Conservation (phyloP, 2,797 vertebrate genomes). For the Rhinatrema bivittatum region DNA sequence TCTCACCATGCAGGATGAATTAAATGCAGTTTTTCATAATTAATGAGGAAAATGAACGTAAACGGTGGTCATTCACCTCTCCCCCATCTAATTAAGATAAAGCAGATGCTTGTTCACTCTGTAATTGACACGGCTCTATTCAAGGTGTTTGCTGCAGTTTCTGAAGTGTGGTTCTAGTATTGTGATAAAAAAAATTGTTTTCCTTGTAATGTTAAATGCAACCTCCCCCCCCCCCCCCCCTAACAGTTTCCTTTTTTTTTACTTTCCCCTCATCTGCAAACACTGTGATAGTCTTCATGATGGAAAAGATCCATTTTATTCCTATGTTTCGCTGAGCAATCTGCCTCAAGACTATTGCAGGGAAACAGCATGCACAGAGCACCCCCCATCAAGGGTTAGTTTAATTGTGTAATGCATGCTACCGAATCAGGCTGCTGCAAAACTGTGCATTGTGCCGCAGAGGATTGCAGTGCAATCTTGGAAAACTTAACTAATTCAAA, state of each 20-base stretch:
- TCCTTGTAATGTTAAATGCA: slow-evolving; percentile 57
- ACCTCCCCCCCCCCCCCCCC: no score
- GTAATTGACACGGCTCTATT: slow-evolving; percentile 63
- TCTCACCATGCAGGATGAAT: slow-evolving; percentile 88
- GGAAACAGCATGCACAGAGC: slow-evolving; percentile 5
- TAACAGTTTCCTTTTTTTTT: slow-evolving; percentile 44
- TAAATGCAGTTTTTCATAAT: slow-evolving; percentile 92
- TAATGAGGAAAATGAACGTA: slow-evolving; percentile 79
- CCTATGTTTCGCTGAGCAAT: slow-evolving; percentile 48
- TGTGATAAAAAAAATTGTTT: slow-evolving; percentile 62
- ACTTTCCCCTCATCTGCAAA: slow-evolving; percentile 45
- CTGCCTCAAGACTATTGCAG: slow-evolving; percentile 13
- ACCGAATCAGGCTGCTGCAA: no score
- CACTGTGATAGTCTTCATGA: slow-evolving; percentile 51
- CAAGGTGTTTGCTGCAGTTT: slow-evolving; percentile 60
- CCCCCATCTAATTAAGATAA: slow-evolving; percentile 68
- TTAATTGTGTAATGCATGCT: slow-evolving; percentile 6
- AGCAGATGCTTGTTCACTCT: slow-evolving; percentile 63
- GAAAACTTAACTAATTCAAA: no score
- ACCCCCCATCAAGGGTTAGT: neutral
- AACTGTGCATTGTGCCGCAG: no score
- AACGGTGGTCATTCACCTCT: slow-evolving; percentile 74
- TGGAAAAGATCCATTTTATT: slow-evolving; percentile 32
- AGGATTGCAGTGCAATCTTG: no score
- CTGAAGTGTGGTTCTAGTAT: slow-evolving; percentile 61